These are phyloP conservation scores for Pachyramphus minor DNA, from an alignment of 2,113 vertebrate species.

Conservation along the genomic window DNA sequence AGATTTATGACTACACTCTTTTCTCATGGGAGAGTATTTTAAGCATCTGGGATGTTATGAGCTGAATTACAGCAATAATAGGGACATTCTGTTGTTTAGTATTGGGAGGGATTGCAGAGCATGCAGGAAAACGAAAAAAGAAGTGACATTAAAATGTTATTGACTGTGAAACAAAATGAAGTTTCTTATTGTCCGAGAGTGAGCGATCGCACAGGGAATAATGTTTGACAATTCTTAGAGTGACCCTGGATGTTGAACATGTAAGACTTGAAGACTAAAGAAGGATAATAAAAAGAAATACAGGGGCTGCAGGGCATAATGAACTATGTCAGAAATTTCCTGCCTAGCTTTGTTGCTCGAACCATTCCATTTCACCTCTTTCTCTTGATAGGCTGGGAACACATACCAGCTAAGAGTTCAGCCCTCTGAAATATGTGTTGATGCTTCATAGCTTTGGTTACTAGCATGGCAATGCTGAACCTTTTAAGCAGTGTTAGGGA, in stretches of 20 bases:
- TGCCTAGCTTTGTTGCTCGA: not conserved
- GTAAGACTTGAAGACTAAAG: constrained; percentile 21
- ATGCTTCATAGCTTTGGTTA: not conserved
- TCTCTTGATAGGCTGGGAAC: not conserved
- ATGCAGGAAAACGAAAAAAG: not conserved
- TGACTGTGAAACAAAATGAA: constrained; percentile 49
- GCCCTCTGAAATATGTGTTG: not conserved
- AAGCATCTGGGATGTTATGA: not conserved
- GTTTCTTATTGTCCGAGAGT: constrained; percentile 39
- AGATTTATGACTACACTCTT: not conserved
- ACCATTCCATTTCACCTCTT: not conserved
- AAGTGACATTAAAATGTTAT: constrained; percentile 36
- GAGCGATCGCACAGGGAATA: constrained; percentile 9
- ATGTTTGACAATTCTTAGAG: constrained; percentile 14
- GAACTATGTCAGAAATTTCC: constrained; percentile 54
- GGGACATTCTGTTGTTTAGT: constrained; percentile 1
- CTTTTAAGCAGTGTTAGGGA: not conserved
- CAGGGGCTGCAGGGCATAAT: constrained; percentile 42
- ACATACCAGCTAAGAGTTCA: not conserved
- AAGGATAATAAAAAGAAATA: constrained; percentile 58
- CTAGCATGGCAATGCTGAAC: not conserved
- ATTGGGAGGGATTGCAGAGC: not conserved
- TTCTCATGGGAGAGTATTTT: not conserved
- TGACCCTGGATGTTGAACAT: constrained; percentile 24
- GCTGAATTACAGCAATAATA: constrained; percentile 26